Conservation (phyloP, 2,797 vertebrate genomes). For the Aldrovandia affinis region DNA sequence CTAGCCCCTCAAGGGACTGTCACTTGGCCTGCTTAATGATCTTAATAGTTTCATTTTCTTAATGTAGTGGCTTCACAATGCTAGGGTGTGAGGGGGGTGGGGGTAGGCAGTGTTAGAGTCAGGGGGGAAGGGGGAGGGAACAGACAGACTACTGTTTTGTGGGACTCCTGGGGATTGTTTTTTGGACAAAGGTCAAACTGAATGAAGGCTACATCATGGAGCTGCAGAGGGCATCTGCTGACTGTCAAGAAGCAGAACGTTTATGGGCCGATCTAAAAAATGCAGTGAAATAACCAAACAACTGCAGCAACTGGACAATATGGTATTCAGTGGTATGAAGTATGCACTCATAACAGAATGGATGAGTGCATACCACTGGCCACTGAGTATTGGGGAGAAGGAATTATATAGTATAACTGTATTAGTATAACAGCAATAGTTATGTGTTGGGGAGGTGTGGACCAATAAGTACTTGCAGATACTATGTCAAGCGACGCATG, state of each 20-base stretch:
- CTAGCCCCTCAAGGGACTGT: conserved; percentile 15
- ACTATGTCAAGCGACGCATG: neutral
- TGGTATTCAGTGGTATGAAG: neutral
- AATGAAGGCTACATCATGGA: neutral
- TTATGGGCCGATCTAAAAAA: neutral
- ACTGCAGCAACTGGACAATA: neutral
- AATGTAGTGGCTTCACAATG: conserved; percentile 36
- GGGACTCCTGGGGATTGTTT: conserved; percentile 5
- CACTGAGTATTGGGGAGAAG: neutral
- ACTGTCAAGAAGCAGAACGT: neutral
- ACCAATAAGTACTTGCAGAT: no score
- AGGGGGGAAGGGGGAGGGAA: neutral
- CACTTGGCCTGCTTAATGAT: conserved; percentile 17
- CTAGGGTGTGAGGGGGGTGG: neutral
- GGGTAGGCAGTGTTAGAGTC: neutral
- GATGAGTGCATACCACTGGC: no score
- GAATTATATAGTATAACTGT: neutral
- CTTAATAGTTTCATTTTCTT: conserved; percentile 41
- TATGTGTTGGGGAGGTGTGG: neutral
- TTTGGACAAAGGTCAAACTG: conserved; percentile 36
- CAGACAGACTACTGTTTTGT: neutral
- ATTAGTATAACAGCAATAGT: neutral
- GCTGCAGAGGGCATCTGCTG: neutral
- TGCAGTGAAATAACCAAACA: neutral
- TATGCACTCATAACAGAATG: neutral